Evolutionary conservation across 2,797 vertebrate genomes (phyloP), one percentile per base, ranked within the genome.

Genomic region (Cossypha caffra): DNA sequence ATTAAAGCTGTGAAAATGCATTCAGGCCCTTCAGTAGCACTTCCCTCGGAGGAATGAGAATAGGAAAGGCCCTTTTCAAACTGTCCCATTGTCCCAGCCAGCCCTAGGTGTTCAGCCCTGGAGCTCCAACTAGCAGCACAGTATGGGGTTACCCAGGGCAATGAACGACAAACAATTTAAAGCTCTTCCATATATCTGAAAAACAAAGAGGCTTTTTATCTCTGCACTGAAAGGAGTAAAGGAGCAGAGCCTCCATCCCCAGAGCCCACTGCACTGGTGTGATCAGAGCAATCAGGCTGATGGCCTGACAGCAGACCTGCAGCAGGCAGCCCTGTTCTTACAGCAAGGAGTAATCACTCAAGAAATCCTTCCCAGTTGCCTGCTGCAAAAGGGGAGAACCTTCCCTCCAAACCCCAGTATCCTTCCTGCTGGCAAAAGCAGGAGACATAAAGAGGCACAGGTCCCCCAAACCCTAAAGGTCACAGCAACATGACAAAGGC

Each of bases 151-250:
- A 93, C 50, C 38, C 62, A 78, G 80, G 61, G 78, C 63, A 88
- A 77, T 86, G 38, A 7, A 54, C 2, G 17, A 91, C 85, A 92
- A 88, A 88, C 66, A 74, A 74, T 37, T 76, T 94, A 81, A 95
- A 96, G 97, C 58, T 89, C 94, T 86, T 94, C 74, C 83, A 94
- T 79, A 74, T 96, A 95, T 93, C 91, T 89, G 76, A 93, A 94
- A 94, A 94, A 92, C 85, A 92, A 96, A 93, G 90, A 87, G 31
- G 42, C 50, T 84, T 95, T 96, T 87, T 88, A 77, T 95, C 80
- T 77, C 59, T 21, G 29, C 40, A 12, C 37, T 93, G 68, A 94
- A 96, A 90, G 77, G 79, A 78, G n/a, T 63, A 64, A 91, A 80
- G 3, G 26, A 63, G 79, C 68, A 76, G 74, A 85, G 71, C 47